Evolutionary conservation across 2,888 invertebrate genomes (phyloP).

Genomic region (Agrotis ipsilon): DNA sequence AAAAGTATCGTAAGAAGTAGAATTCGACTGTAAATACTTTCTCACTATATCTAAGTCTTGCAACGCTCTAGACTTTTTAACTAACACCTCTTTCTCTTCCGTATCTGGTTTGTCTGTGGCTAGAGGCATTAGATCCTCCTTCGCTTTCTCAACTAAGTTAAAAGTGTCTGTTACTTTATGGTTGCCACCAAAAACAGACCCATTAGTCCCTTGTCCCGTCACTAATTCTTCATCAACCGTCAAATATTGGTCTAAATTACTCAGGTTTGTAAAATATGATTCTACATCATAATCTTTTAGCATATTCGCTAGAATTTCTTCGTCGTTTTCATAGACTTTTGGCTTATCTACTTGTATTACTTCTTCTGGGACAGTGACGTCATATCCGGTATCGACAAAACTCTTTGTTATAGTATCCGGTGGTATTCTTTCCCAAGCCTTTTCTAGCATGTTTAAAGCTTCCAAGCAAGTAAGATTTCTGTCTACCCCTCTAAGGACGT

Average conservation of each 20-base stretch:
- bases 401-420: conserved; percentile 68
- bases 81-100: conserved; percentile 63
- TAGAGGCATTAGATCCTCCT: conserved; percentile 68
- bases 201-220: conserved; percentile 75
- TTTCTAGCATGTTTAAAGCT: conserved; percentile 72
- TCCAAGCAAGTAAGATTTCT: conserved; percentile 74
- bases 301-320: conserved; percentile 68
- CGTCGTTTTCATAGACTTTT: conserved; percentile 69
- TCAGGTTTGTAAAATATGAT: conserved; percentile 68
- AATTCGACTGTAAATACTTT: conserved; percentile 67
- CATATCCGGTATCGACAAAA: conserved; percentile 71
- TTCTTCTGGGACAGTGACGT: conserved; percentile 64
- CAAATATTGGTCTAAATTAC: conserved; percentile 72
- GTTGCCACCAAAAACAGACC: conserved; percentile 76
- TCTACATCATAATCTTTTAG: conserved; percentile 73
- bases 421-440: conserved; percentile 72
- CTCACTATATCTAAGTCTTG: conserved; percentile 72
- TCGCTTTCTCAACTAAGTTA: conserved; percentile 50
- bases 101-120: conserved; percentile 69
- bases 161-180: conserved; percentile 66
- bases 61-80: conserved; percentile 67
- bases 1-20: conserved; percentile 65
- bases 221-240: conserved; percentile 76
- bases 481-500: conserved; percentile 70
- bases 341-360: conserved; percentile 45